A percentile compares a stretch with the other conserved stretches of the same genome.
Conservation (phyloP, 1,140 invertebrate species). For the Microplitis demolitor region DNA sequence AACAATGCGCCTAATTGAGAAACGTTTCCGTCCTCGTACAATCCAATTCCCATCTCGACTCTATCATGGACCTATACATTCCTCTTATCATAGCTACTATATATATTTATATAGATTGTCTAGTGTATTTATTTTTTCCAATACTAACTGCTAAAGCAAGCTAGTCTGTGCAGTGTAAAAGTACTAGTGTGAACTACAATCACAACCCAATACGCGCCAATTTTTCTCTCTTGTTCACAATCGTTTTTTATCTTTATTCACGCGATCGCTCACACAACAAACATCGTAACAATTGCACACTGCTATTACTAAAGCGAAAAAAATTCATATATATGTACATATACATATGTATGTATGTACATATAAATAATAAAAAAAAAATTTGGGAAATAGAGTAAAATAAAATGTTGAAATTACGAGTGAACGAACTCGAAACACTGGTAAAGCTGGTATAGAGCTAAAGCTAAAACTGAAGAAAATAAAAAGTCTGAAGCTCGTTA, state of each 20-base stretch:
- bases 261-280: conserved; percentile 20
- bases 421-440: not conserved
- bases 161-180: not conserved
- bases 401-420: not conserved
- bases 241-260: not conserved
- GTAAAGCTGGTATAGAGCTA: not conserved
- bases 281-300: conserved; percentile 7
- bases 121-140: not conserved
- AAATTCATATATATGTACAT: not conserved
- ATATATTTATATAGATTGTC: not conserved
- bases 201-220: not conserved
- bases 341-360: not conserved
- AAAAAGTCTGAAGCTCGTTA: too few species aligned
- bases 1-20: conserved; percentile 33
- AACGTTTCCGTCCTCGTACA: conserved; percentile 27
- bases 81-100: not conserved
- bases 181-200: not conserved
- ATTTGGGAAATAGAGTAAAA: conserved; percentile 1
- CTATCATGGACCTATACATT: not conserved
- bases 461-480: too few species aligned
- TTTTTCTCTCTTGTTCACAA: not conserved
- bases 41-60: conserved; percentile 14
- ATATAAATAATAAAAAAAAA: conserved; percentile 9
- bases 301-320: not conserved
- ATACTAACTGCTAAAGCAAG: not conserved